phyloP scores from a whole-genome alignment of 2,888 invertebrate species.

The Odontomyia ornata region DNA sequence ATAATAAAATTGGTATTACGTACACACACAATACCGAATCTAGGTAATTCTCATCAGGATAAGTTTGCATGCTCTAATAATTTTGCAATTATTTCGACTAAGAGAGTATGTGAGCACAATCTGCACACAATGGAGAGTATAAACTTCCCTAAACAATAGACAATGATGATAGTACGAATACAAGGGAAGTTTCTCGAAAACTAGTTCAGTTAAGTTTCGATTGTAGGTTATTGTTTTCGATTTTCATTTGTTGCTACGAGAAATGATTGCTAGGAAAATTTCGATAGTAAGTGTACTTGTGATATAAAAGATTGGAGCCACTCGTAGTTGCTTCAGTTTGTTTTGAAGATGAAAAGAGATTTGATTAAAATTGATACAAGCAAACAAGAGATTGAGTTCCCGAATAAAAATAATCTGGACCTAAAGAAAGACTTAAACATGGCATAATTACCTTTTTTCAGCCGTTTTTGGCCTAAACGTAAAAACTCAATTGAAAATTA shows the following conservation, averaged over 20 bases:
- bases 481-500: no score
- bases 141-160: not conserved
- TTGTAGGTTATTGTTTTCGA: not conserved
- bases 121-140: not conserved
- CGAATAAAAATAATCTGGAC: no score
- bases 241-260: not conserved
- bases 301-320: no score
- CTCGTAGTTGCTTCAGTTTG: not conserved
- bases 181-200: not conserved
- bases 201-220: not conserved
- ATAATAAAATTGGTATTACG: no score
- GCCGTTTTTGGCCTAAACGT: no score
- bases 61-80: slow-evolving; percentile 31
- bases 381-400: no score
- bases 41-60: slow-evolving; percentile 10
- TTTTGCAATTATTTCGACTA: slow-evolving; percentile 21
- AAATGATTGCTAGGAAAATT: not conserved
- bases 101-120: not conserved
- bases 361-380: no score
- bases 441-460: no score
- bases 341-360: not conserved
- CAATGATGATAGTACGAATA: not conserved
- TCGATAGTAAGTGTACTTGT: not conserved
- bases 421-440: no score
- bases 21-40: not conserved